phyloP scores from a whole-genome alignment of 2,888 invertebrate species.

The Ornithoptera priamus region DNA sequence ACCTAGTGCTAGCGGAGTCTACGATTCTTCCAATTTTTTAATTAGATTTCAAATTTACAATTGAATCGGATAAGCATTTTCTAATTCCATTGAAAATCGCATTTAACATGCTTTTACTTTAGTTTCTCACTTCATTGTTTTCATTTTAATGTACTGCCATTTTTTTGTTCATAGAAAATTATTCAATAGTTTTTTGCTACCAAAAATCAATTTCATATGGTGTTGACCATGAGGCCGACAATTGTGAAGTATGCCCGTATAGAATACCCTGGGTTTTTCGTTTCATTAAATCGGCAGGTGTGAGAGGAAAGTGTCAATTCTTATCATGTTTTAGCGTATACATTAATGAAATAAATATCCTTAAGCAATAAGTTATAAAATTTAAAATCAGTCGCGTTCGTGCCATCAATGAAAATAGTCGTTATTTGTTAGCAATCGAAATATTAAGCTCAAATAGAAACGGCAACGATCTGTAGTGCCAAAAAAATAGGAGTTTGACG shows the following conservation, averaged over 20 bases:
- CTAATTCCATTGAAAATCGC: too few relatives aligned
- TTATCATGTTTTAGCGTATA: background rate
- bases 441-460: background rate
- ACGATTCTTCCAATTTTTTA: background rate
- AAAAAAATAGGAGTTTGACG: conserved; percentile 16
- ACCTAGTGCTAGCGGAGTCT: background rate
- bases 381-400: background rate
- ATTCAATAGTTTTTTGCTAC: too few relatives aligned
- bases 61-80: background rate
- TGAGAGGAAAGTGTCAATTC: too few relatives aligned
- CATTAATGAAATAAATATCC: background rate
- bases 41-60: background rate
- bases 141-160: too few relatives aligned
- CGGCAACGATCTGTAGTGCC: conserved; percentile 13
- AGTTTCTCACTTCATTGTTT: too few relatives aligned
- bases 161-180: too few relatives aligned
- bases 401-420: conserved; percentile 7
- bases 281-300: too few relatives aligned
- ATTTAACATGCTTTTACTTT: too few relatives aligned
- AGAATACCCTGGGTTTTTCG: too few relatives aligned
- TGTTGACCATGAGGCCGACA: too few relatives aligned
- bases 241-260: too few relatives aligned
- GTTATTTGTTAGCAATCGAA: background rate
- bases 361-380: background rate
- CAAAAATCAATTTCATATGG: too few relatives aligned